phyloP scores from a whole-genome alignment of 1,140 invertebrate genomes.

The Aplysia californica region DNA sequence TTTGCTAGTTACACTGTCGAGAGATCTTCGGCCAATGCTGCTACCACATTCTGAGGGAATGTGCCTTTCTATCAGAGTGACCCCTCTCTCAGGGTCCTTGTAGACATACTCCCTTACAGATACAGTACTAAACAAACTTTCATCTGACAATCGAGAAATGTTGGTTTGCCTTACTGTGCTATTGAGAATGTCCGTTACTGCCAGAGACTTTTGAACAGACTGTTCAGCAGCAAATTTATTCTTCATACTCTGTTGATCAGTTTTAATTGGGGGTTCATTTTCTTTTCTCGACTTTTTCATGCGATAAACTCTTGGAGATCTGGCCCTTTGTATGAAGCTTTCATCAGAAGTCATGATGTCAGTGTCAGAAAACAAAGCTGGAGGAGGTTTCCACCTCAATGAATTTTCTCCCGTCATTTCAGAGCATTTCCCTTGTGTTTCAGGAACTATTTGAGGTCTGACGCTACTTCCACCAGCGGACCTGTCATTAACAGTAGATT shows the following conservation, averaged over 20 bases:
- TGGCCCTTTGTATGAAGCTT: conserved; percentile 22
- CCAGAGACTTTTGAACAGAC: background rate
- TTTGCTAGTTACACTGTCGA: conserved; percentile 43
- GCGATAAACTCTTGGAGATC: background rate
- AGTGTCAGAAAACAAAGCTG: conserved; percentile 16
- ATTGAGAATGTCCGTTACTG: background rate
- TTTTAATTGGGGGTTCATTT: background rate
- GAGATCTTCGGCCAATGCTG: conserved; percentile 38
- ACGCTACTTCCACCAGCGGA: background rate
- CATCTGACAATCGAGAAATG: conserved; percentile 28
- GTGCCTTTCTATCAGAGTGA: conserved; percentile 49
- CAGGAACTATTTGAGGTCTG: background rate
- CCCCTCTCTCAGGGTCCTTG: conserved; percentile 52
- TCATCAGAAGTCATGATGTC: conserved; percentile 33
- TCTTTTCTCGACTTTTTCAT: background rate
- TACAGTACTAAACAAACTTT: conserved; percentile 29
- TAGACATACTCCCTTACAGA: conserved; percentile 49
- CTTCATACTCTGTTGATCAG: background rate
- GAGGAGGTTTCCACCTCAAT: conserved; percentile 14
- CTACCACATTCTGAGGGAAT: conserved; percentile 50
- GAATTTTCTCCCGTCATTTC: background rate
- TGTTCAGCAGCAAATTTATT: background rate
- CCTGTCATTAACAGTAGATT: background rate
- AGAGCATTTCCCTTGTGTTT: background rate
- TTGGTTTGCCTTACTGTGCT: no score